These are phyloP conservation scores for Distichodus sexfasciatus DNA, from an alignment of 2,797 vertebrate genomes.

Conservation along the genomic window DNA sequence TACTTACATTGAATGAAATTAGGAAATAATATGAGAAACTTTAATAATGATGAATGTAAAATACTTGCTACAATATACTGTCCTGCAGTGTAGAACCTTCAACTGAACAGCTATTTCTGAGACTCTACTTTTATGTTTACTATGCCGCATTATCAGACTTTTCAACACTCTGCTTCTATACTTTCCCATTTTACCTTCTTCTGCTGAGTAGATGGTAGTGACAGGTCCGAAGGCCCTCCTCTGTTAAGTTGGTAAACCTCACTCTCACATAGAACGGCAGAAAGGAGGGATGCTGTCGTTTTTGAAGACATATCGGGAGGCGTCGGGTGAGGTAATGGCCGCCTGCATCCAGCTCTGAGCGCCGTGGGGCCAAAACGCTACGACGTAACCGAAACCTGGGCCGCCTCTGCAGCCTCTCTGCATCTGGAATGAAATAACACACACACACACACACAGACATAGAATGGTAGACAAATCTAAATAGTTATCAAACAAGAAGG, in stretches of 20 bases:
- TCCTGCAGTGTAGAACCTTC: too few relatives aligned
- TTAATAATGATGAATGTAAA: too few relatives aligned
- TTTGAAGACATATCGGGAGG: constrained; percentile 88
- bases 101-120: too few relatives aligned
- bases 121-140: too few relatives aligned
- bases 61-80: too few relatives aligned
- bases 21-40: too few relatives aligned
- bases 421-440: constrained; percentile 82
- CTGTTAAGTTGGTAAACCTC: constrained; percentile 92
- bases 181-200: constrained; percentile 79
- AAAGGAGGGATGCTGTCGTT: constrained; percentile 91
- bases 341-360: constrained; percentile 91
- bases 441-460: not conserved
- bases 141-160: not conserved
- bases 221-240: constrained; percentile 87
- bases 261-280: constrained; percentile 90
- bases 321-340: constrained; percentile 85
- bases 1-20: too few relatives aligned
- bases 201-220: constrained; percentile 86
- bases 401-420: constrained; percentile 91
- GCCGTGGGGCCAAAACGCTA: constrained; percentile 87
- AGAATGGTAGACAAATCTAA: too few relatives aligned
- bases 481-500: too few relatives aligned
- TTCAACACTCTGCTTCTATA: not conserved
- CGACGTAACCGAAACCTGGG: constrained; percentile 90